Conservation (phyloP, 1,140 invertebrate species). For the Zaprionus africanus region DNA sequence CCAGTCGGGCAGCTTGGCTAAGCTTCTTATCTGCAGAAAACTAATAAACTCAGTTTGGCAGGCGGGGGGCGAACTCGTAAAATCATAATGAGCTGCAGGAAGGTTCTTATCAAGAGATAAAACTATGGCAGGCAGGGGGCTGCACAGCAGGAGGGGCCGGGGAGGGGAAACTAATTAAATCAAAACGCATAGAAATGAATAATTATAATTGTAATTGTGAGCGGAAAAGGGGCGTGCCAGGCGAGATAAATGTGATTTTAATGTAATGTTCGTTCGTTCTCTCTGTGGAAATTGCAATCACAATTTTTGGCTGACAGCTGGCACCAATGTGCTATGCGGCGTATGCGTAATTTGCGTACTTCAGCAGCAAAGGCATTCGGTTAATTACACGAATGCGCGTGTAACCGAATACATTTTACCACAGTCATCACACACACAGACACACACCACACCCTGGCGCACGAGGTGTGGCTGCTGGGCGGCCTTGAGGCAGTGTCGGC, state of each 20-base stretch:
- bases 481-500: neutral
- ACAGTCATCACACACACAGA: neutral
- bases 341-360: constrained; percentile 55
- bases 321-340: constrained; percentile 21
- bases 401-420: neutral
- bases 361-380: constrained; percentile 11
- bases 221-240: neutral
- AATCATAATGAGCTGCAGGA: constrained; percentile 38
- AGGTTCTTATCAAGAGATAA: constrained; percentile 26
- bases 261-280: constrained; percentile 31
- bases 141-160: neutral
- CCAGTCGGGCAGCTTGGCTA: neutral
- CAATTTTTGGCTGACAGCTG: constrained; percentile 44
- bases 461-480: constrained; percentile 23
- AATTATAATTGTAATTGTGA: constrained; percentile 41
- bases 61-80: constrained; percentile 3
- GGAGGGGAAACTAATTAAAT: constrained; percentile 46
- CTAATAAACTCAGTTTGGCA: constrained; percentile 32
- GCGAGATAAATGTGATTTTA: constrained; percentile 42
- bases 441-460: neutral
- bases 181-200: constrained; percentile 49
- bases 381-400: constrained; percentile 36
- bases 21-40: constrained; percentile 38
- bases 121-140: neutral
- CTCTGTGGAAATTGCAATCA: neutral